Percentiles rank a stretch among this genome's conserved stretches.
These are phyloP conservation scores for Orientallactaga bullata DNA, from an alignment of 2,113 vertebrate genomes.

Conservation along the genomic window DNA sequence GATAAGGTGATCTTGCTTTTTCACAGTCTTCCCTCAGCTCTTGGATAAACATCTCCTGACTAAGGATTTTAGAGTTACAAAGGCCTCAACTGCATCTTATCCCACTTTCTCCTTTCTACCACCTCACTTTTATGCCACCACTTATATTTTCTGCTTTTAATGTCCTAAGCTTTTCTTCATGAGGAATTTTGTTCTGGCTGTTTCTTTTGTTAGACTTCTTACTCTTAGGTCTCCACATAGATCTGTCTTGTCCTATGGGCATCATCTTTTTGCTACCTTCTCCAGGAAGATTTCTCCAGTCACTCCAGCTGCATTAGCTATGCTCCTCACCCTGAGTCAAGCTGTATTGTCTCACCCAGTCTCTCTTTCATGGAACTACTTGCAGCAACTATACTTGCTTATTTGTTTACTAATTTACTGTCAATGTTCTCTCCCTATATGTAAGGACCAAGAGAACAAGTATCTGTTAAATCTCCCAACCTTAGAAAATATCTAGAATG, in stretches of 20 bases:
- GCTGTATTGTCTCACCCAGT: not conserved
- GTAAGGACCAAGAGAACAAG: conserved; percentile 9
- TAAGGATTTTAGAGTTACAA: not conserved
- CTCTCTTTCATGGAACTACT: not conserved
- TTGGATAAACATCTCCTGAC: not conserved
- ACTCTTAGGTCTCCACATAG: not conserved
- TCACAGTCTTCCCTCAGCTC: not conserved
- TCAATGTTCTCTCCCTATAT: not conserved
- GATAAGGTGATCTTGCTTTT: not conserved
- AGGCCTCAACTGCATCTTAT: not conserved
- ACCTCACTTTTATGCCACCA: not conserved
- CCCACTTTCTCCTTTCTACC: not conserved
- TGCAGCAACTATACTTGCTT: not conserved
- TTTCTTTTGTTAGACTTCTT: not conserved
- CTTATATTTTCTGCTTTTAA: not conserved
- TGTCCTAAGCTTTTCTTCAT: not conserved
- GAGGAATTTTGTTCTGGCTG: not conserved
- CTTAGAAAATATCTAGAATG: conserved; percentile 21
- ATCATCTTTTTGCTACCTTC: not conserved
- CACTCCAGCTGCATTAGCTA: not conserved
- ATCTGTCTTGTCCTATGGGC: not conserved
- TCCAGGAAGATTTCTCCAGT: not conserved
- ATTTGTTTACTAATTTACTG: conserved; percentile 13
- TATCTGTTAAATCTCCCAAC: not conserved
- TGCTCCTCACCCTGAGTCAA: not conserved